phyloP scores from a whole-genome alignment of 2,888 invertebrate genomes.

The Leptinotarsa tumamoca region DNA sequence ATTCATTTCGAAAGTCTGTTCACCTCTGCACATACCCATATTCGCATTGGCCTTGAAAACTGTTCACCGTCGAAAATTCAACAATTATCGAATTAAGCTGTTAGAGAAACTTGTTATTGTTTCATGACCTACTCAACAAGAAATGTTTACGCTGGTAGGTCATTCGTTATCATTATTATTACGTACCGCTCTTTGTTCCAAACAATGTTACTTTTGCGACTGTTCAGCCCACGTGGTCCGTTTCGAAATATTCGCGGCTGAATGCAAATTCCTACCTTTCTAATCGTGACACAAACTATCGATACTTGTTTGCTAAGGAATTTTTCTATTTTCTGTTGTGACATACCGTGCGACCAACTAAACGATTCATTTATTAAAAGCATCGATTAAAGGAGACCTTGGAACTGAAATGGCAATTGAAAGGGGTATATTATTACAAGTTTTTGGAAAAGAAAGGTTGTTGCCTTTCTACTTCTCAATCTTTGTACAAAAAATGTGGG shows the following conservation, averaged over 20 bases:
- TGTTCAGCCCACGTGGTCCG: constrained; percentile 13
- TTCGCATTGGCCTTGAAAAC: constrained; percentile 2
- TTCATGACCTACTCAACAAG: constrained; percentile 38
- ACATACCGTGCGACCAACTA: not conserved
- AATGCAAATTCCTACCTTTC: constrained; percentile 5
- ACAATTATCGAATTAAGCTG: constrained; percentile 26
- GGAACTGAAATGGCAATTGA: too few relatives aligned
- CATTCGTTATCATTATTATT: constrained; percentile 34
- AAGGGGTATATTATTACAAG: too few relatives aligned
- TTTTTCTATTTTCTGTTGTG: constrained; percentile 1
- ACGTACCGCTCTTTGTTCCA: constrained; percentile 27
- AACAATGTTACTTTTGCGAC: constrained; percentile 26
- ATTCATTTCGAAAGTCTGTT: too few relatives aligned
- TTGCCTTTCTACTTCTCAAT: too few relatives aligned
- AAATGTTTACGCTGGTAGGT: constrained; percentile 33
- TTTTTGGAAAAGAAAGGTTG: too few relatives aligned
- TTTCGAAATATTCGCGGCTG: constrained; percentile 12
- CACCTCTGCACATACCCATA: not conserved
- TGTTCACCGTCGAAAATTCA: constrained; percentile 14
- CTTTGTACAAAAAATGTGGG: too few relatives aligned
- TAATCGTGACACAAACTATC: constrained; percentile 9
- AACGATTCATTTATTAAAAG: too few relatives aligned
- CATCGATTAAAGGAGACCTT: too few relatives aligned
- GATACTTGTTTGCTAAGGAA: constrained; percentile 8
- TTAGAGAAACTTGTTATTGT: constrained; percentile 30